Percentiles rank a stretch among this genome's conserved stretches.
These are phyloP conservation scores for Phocoena sinus DNA, from an alignment of 2,113 vertebrate species.

Conservation along the genomic window DNA sequence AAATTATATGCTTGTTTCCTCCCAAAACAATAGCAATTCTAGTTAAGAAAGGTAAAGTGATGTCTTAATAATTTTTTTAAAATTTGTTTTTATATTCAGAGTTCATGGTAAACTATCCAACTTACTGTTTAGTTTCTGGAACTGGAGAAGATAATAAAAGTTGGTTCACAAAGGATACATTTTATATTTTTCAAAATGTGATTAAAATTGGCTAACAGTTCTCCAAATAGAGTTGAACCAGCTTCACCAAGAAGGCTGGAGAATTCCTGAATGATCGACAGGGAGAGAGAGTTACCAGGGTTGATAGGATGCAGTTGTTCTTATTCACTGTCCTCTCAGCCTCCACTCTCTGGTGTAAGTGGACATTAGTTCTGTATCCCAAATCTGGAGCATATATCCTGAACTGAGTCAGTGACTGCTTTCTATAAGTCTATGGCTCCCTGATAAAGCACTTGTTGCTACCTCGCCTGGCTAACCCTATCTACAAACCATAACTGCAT, in stretches of 20 bases:
- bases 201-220: constrained; percentile 20
- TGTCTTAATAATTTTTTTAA: background rate
- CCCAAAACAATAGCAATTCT: background rate
- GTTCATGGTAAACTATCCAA: constrained; percentile 4
- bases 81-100: constrained; percentile 23
- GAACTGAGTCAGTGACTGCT: background rate
- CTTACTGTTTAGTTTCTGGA: constrained; percentile 54
- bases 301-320: background rate
- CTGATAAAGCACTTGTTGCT: background rate
- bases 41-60: constrained; percentile 31
- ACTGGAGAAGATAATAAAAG: constrained; percentile 53
- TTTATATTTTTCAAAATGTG: constrained; percentile 27
- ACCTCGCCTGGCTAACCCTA: background rate
- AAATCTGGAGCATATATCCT: background rate
- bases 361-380: background rate
- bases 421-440: background rate
- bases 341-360: background rate
- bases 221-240: background rate
- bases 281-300: background rate
- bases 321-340: background rate
- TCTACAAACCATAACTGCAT: background rate
- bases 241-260: constrained; percentile 15
- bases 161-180: background rate
- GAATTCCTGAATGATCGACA: background rate
- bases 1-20: background rate